A percentile compares a stretch with the other conserved stretches of the same genome.
Evolutionary conservation across 2,113 vertebrate species (phyloP).

Genomic region (Smithornis capensis): DNA sequence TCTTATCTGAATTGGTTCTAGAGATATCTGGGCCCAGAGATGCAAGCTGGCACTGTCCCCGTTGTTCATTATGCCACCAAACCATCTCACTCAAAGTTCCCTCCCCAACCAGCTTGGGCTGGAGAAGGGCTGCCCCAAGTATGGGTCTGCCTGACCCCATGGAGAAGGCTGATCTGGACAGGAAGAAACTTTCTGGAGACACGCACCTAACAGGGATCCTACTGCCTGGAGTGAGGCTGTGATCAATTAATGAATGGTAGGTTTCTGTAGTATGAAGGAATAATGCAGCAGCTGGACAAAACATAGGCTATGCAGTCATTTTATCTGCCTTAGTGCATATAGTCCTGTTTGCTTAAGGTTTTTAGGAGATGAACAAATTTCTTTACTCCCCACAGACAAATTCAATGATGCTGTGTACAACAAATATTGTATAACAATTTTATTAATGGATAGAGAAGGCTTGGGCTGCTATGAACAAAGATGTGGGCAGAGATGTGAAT

Average conservation of each 20-base stretch:
- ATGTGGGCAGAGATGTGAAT: slow-evolving; percentile 6
- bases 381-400: neutral
- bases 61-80: neutral
- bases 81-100: neutral
- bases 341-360: neutral
- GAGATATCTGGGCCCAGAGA: neutral
- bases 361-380: neutral
- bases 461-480: neutral
- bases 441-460: neutral
- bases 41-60: neutral
- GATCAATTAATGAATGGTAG: neutral
- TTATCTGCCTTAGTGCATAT: neutral
- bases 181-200: neutral
- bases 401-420: neutral
- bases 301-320: neutral
- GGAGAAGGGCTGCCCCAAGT: fast-evolving
- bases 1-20: neutral
- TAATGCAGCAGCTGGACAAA: neutral
- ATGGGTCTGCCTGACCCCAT: neutral
- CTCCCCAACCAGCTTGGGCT: neutral
- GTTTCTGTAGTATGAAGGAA: neutral
- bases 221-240: neutral
- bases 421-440: slow-evolving; percentile 16
- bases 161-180: neutral
- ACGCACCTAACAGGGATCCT: neutral